Evolutionary conservation across 2,888 invertebrate species (phyloP), one percentile per base, ranked within the genome.

Genomic region (Tinea semifulvella): DNA sequence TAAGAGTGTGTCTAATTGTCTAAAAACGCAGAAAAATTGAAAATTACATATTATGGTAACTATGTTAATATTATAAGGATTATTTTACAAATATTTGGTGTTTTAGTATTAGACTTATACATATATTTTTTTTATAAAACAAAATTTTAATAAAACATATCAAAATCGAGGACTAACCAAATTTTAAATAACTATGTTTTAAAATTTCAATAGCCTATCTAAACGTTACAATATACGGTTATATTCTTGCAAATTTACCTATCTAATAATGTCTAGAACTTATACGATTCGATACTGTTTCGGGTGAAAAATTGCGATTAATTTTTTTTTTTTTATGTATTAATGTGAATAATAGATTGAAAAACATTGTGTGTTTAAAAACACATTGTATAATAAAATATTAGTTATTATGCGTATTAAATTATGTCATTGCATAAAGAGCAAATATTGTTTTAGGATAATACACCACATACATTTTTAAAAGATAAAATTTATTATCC

Each of bases 191-290:
- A 35, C 14, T 40, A n/a, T n/a, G n/a, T 20, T 57, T 56, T 54
- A 62, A 61, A 62, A 61, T 61, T 65, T 61, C 54, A 63, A 72
- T 72, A 72, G 61, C 70, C 72, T 74, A 73, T 71, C 73, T 74
- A 74, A 63, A 63, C 57, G 59, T 51, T 48, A 53, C 47, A 31
- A 44, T 45, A 20, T 46, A 49, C 52, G 47, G 51, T 56, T 56
- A 36, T 36, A 36, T 53, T 60, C 28, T 59, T 58, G 58, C 61
- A 66, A 58, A 68, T 38, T 67, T 57, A 57, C 63, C 64, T 64
- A 66, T 68, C 61, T 71, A 63, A 65, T 61, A 68, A 66, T 70
- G 70, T 58, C 67, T n/a, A n/a, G n/a, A n/a, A n/a, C n/a, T n/a
- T n/a, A n/a, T n/a, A n/a, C n/a, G n/a, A n/a, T n/a, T n/a, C n/a